phyloP scores from a whole-genome alignment of 2,797 vertebrate species.

The Coranthus polyacanthus region DNA sequence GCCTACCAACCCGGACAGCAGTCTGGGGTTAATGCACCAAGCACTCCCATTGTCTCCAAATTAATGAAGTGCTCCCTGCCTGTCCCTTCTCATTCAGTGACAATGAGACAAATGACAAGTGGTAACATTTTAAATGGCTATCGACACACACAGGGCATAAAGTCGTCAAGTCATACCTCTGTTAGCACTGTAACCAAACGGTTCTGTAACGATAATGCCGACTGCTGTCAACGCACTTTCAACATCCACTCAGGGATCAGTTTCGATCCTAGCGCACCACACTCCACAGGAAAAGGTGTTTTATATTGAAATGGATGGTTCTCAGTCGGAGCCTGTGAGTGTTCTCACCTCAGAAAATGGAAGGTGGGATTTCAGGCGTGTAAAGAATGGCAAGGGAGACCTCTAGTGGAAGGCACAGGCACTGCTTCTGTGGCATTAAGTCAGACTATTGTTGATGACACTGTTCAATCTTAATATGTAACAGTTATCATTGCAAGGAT shows the following conservation, averaged over 20 bases:
- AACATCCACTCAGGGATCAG: slow-evolving; percentile 53
- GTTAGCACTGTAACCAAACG: slow-evolving; percentile 27
- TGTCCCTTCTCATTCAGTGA: slow-evolving; percentile 73
- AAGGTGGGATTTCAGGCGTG: slow-evolving; percentile 42
- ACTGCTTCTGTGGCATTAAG: background rate
- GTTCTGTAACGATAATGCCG: slow-evolving; percentile 36
- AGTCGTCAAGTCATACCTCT: slow-evolving; percentile 58
- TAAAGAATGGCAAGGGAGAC: slow-evolving; percentile 78
- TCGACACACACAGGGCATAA: slow-evolving; percentile 46
- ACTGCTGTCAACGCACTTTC: slow-evolving; percentile 35
- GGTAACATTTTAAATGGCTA: slow-evolving; percentile 68
- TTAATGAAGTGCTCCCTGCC: slow-evolving; percentile 78
- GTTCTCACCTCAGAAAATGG: slow-evolving; percentile 74
- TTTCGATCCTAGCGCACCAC: slow-evolving; percentile 32
- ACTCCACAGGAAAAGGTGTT: slow-evolving; percentile 34
- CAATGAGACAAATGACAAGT: slow-evolving; percentile 72
- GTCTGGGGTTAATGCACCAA: slow-evolving; percentile 84
- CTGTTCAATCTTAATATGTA: background rate
- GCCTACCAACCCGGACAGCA: slow-evolving; percentile 64
- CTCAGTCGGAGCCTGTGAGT: slow-evolving; percentile 43
- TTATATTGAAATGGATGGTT: slow-evolving; percentile 69
- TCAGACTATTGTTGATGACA: slow-evolving; percentile 17
- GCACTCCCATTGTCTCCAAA: slow-evolving; percentile 79
- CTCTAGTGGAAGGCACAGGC: slow-evolving; percentile 77
- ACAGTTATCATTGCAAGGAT: background rate